These are phyloP conservation scores for Thera britannica DNA, from an alignment of 2,888 invertebrate genomes.

Conservation along the genomic window DNA sequence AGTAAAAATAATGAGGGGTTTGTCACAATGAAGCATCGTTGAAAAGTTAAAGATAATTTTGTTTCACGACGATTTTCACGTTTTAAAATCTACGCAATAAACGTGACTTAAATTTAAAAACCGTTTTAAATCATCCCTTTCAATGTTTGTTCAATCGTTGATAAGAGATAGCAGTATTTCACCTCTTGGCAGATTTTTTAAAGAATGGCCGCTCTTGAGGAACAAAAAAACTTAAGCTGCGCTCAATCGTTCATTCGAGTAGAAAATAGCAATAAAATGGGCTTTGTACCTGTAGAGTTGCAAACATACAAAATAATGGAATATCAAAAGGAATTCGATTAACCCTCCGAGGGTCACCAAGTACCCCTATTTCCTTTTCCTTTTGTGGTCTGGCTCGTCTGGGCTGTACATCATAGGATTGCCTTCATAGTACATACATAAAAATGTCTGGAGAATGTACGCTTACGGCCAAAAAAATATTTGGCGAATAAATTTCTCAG, in stretches of 20 bases:
- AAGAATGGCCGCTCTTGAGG: too few relatives aligned
- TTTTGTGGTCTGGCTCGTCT: slow-evolving; percentile 42
- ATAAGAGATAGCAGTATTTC: too few relatives aligned
- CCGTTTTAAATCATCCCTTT: too few relatives aligned
- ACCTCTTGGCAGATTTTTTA: too few relatives aligned
- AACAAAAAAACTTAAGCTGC: too few relatives aligned
- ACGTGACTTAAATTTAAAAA: too few relatives aligned
- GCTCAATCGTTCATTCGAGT: background rate
- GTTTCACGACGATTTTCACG: background rate
- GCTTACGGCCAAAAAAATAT: slow-evolving; percentile 32
- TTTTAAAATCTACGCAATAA: too few relatives aligned
- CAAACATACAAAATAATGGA: slow-evolving; percentile 44
- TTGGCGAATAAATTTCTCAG: slow-evolving; percentile 22
- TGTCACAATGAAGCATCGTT: background rate
- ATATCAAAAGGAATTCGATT: slow-evolving; percentile 51
- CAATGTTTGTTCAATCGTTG: too few relatives aligned
- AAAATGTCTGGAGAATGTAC: slow-evolving; percentile 43
- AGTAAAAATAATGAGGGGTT: slow-evolving; percentile 19
- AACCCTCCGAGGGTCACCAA: slow-evolving; percentile 49
- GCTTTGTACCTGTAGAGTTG: slow-evolving; percentile 26
- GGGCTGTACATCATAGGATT: slow-evolving; percentile 49
- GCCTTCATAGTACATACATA: slow-evolving; percentile 45
- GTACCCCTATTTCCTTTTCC: slow-evolving; percentile 45
- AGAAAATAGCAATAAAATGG: slow-evolving; percentile 15
- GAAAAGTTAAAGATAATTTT: slow-evolving; percentile 7